Conservation (phyloP, 2,797 vertebrate genomes). For the Gymnothorax reevesii region DNA sequence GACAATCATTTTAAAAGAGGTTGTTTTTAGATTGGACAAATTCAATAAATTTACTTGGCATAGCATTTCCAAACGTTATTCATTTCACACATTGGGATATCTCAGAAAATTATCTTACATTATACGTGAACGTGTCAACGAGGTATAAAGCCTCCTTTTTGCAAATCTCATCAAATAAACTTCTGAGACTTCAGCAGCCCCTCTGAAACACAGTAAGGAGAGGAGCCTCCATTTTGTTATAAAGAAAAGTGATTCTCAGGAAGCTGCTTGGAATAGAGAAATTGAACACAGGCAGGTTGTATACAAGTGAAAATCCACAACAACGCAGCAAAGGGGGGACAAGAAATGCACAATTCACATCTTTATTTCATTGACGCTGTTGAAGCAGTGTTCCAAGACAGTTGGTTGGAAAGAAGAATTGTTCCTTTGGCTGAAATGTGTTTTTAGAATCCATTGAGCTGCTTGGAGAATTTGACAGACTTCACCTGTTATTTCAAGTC, state of each 20-base stretch:
- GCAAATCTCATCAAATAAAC: background rate
- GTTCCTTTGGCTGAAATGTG: constrained; percentile 7
- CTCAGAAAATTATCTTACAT: too few species aligned
- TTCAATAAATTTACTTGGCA: too few species aligned
- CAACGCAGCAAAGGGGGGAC: background rate
- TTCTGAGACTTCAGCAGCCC: background rate
- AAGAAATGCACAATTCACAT: background rate
- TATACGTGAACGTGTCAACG: background rate
- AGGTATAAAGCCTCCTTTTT: background rate
- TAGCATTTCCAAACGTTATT: too few species aligned
- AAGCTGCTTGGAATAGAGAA: background rate
- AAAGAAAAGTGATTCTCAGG: background rate
- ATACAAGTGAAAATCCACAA: constrained; percentile 11
- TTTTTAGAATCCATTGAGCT: background rate
- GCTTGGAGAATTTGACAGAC: background rate
- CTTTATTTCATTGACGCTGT: background rate
- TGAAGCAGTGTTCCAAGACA: background rate
- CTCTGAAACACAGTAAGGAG: background rate
- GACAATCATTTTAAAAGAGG: too few species aligned
- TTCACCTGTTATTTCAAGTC: background rate
- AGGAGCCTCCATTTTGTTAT: background rate
- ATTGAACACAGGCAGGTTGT: background rate
- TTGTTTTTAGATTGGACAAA: too few species aligned
- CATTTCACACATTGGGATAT: too few species aligned
- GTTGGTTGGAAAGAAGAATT: background rate